These are phyloP conservation scores for Salvelinus fontinalis DNA, from an alignment of 2,113 vertebrate genomes.

Conservation along the genomic window DNA sequence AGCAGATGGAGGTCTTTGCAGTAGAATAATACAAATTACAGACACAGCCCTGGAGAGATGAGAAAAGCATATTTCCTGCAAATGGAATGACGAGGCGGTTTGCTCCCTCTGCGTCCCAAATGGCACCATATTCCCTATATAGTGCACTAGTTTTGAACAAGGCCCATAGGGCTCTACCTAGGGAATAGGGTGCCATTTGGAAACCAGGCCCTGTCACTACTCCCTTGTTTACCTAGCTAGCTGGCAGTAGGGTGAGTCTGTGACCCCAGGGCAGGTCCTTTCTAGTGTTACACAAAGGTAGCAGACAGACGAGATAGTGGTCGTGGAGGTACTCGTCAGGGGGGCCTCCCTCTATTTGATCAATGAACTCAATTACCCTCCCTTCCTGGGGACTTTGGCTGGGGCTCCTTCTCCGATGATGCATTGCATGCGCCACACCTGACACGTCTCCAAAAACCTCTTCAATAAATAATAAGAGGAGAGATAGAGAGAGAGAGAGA, in stretches of 20 bases:
- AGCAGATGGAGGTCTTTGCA: neutral
- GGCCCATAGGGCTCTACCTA: too few relatives aligned
- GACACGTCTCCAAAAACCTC: slow-evolving; percentile 72
- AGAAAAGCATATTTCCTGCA: slow-evolving; percentile 19
- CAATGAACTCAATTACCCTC: slow-evolving; percentile 89
- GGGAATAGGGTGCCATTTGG: too few relatives aligned
- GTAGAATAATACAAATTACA: neutral
- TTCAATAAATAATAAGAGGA: slow-evolving; percentile 79
- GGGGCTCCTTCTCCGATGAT: slow-evolving; percentile 70
- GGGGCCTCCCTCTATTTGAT: slow-evolving; percentile 74
- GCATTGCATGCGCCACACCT: slow-evolving; percentile 73
- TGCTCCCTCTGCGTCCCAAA: neutral
- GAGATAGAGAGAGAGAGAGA: neutral
- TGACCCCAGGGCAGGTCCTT: slow-evolving; percentile 33
- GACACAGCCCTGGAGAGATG: neutral
- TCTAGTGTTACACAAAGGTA: slow-evolving; percentile 48
- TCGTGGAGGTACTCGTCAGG: slow-evolving; percentile 1
- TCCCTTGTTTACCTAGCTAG: slow-evolving; percentile 25
- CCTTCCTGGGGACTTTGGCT: slow-evolving; percentile 73
- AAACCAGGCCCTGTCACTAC: neutral
- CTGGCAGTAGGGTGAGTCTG: slow-evolving; percentile 5
- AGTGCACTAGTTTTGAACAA: too few relatives aligned
- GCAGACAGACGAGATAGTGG: slow-evolving; percentile 41
- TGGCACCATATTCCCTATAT: too few relatives aligned
- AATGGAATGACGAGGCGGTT: slow-evolving; percentile 17